A percentile compares a stretch with the other conserved stretches of the same genome.
Conservation (phyloP, 2,797 vertebrate genomes). For the Odontamblyopus rebecca region DNA sequence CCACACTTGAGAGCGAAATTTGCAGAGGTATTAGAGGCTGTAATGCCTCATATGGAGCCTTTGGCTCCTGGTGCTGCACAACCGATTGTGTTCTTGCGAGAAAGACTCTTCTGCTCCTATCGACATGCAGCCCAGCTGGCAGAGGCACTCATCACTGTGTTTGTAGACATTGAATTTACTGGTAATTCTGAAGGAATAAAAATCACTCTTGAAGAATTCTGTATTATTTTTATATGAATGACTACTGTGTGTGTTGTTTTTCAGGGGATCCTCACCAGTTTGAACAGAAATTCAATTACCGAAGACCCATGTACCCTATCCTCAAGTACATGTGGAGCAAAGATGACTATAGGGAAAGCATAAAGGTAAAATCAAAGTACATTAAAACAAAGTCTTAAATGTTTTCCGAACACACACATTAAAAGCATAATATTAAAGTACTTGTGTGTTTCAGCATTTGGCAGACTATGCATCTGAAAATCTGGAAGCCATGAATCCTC, state of each 20-base stretch:
- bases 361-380: conserved; percentile 81
- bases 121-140: conserved; percentile 86
- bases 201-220: background rate
- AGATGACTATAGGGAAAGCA: conserved; percentile 87
- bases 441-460: conserved; percentile 76
- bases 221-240: background rate
- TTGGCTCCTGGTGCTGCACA: conserved; percentile 77
- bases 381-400: background rate
- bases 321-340: conserved; percentile 96
- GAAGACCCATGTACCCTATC: conserved; percentile 98
- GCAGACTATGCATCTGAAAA: conserved; percentile 94
- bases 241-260: conserved; percentile 1
- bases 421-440: background rate
- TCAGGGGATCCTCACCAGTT: conserved; percentile 98
- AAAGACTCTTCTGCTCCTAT: conserved; percentile 91
- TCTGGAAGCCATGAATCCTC: conserved; percentile 95
- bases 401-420: background rate
- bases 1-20: conserved; percentile 95
- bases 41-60: conserved; percentile 96
- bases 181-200: conserved; percentile 70
- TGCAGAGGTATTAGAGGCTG: conserved; percentile 94
- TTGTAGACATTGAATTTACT: conserved; percentile 98
- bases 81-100: conserved; percentile 89
- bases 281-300: conserved; percentile 99
- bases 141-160: conserved; percentile 94